Evolutionary conservation across 2,888 invertebrate species (phyloP).

Genomic region (Oligia strigilis): DNA sequence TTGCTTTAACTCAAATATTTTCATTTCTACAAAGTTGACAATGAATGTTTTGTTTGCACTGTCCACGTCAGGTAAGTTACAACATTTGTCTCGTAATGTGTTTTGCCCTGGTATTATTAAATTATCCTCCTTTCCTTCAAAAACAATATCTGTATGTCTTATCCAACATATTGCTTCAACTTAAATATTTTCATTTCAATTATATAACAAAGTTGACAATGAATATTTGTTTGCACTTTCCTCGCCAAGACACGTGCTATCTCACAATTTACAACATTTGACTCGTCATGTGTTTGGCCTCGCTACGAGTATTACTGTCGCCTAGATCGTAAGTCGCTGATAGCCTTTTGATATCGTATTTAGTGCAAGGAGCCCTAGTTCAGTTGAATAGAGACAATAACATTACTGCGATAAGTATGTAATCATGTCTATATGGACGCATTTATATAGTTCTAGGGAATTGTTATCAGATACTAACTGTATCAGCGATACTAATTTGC

Average conservation of each 20-base stretch:
- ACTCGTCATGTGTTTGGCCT: slow-evolving; percentile 50
- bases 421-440: neutral
- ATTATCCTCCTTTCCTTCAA: neutral
- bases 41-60: slow-evolving; percentile 19
- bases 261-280: slow-evolving; percentile 16
- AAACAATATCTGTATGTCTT: neutral
- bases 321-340: slow-evolving; percentile 52
- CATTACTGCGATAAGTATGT: slow-evolving; percentile 32
- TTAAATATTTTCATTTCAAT: neutral
- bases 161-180: neutral
- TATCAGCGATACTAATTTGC: slow-evolving; percentile 19
- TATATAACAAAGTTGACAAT: neutral
- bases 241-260: slow-evolving; percentile 30
- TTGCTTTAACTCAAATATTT: slow-evolving; percentile 3
- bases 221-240: slow-evolving; percentile 31
- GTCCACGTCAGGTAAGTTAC: slow-evolving; percentile 23
- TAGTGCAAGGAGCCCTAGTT: slow-evolving; percentile 57
- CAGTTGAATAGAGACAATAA: slow-evolving; percentile 44
- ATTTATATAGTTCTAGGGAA: neutral
- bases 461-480: slow-evolving; percentile 30
- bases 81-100: slow-evolving; percentile 35
- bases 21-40: neutral
- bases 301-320: slow-evolving; percentile 27
- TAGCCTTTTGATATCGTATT: slow-evolving; percentile 63
- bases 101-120: slow-evolving; percentile 35